Percentiles rank a stretch among this genome's conserved stretches.
These are phyloP conservation scores for Oncorhynchus gorbuscha DNA, from an alignment of 2,113 vertebrate genomes.

Conservation along the genomic window DNA sequence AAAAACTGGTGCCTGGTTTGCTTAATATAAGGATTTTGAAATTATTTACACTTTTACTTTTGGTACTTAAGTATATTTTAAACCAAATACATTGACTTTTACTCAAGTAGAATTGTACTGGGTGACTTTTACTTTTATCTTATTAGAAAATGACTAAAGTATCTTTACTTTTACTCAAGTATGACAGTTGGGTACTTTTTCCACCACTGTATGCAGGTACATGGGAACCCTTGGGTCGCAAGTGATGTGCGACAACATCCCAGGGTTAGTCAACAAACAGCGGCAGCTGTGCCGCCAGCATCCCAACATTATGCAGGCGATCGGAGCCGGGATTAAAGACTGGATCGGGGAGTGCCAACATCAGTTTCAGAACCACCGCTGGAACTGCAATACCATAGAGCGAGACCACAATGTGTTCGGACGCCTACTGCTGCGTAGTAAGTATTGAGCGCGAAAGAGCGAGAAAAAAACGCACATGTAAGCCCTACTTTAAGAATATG, in stretches of 20 bases:
- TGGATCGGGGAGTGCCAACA: constrained; percentile 94
- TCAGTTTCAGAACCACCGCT: constrained; percentile 93
- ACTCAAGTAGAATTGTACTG: no score
- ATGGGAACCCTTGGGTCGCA: constrained; percentile 90
- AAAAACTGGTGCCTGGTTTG: no score
- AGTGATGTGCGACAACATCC: constrained; percentile 96
- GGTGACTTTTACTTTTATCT: no score
- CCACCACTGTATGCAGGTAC: constrained; percentile 72
- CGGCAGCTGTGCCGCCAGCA: constrained; percentile 91
- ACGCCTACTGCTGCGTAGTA: constrained; percentile 85
- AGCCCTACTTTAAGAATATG: no score
- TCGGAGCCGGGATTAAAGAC: constrained; percentile 84
- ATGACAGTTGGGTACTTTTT: no score
- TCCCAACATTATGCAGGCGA: constrained; percentile 86
- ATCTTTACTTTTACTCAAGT: not conserved
- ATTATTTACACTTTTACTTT: no score
- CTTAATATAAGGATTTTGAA: no score
- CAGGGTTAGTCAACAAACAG: constrained; percentile 89
- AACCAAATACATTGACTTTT: no score
- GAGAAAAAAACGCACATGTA: not conserved
- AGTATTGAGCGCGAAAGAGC: constrained; percentile 58
- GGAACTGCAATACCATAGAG: constrained; percentile 89
- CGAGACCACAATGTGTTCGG: constrained; percentile 88
- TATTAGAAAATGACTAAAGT: no score
- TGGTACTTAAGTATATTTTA: no score